phyloP scores from a whole-genome alignment of 2,888 invertebrate genomes.

The Busseola fusca region DNA sequence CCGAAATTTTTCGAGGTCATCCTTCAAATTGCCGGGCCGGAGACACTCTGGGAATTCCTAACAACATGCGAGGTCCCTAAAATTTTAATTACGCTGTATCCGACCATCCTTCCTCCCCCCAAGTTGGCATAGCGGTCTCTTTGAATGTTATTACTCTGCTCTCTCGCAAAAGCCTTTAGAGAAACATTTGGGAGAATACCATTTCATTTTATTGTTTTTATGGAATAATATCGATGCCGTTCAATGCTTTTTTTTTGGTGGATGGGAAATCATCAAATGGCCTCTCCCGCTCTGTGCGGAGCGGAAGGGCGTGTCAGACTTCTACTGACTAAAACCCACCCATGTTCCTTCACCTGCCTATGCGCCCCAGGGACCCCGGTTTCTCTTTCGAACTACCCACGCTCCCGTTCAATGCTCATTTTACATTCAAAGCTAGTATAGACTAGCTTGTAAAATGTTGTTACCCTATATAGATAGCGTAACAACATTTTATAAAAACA shows the following conservation, averaged over 20 bases:
- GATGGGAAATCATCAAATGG: too few relatives aligned
- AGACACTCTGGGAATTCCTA: conserved; percentile 65
- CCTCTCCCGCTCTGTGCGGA: too few relatives aligned
- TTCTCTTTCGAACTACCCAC: too few relatives aligned
- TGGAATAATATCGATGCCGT: conserved; percentile 36
- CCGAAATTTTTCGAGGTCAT: conserved; percentile 64
- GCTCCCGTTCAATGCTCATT: conserved; percentile 6
- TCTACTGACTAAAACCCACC: too few relatives aligned
- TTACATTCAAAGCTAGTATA: conserved; percentile 4
- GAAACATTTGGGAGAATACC: conserved; percentile 58
- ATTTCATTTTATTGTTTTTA: conserved; percentile 64
- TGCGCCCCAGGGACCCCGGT: too few relatives aligned
- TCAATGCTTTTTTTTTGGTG: too few relatives aligned
- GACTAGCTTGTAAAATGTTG: too few relatives aligned
- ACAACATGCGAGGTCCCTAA: conserved; percentile 69
- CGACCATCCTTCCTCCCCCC: conserved; percentile 63
- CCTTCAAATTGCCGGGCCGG: conserved; percentile 59
- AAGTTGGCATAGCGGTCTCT: conserved; percentile 62
- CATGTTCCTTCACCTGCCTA: too few relatives aligned
- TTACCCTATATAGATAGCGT: background rate
- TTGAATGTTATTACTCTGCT: conserved; percentile 66
- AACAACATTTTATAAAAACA: background rate
- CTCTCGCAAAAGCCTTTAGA: conserved; percentile 60
- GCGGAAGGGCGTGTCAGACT: too few relatives aligned
- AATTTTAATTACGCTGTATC: conserved; percentile 76